Evolutionary conservation across 2,888 invertebrate species (phyloP), one percentile per base, ranked within the genome.

Genomic region (Leucophenga montana): DNA sequence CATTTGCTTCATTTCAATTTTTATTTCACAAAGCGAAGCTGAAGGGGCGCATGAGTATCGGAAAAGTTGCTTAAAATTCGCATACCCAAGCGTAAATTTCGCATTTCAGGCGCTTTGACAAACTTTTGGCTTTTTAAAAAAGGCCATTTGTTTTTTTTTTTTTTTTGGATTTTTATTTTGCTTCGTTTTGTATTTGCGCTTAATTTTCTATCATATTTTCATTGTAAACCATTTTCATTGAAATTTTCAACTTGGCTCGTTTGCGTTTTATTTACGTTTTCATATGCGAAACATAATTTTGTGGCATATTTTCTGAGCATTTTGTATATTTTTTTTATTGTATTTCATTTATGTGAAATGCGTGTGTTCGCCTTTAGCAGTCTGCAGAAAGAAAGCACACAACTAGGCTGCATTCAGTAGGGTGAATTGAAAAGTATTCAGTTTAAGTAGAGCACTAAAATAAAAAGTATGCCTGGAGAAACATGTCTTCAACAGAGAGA

Each of bases 1-100:
- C 59, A 59, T 59, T 59, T 59, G 59, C 59, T 59, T 59, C 33
- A 59, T 33, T 59, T 59, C 33, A 33, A 59, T 59, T 59, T 59
- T 31, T 59, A 59, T 59, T 59, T 33, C 13, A 33, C 59, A 59
- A 39, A 27, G 27, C 33, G 4, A 11, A 54, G n/a, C 11, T 39
- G 39, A 39, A 39, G 11, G 11, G 8, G 1, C 54, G 57, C 31
- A 50, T 4, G 46, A 46, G 27, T 27, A 4, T 27, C 1, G 39
- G 33, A 33, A 33, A 33, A 33, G 39, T 39, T 39, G 11, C 11
- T 39, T 11, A 8, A 39, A 39, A 39, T 5, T 56, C 56, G 22
- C 27, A 56, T 14, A 18, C 53, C 20, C 16, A 56, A 14, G 22
- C 56, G 14, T 20, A 56, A 22, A 18, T 20, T 22, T 56, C 11